Base-by-base conservation (phyloP, 1,140 invertebrate genomes). In the Yoshiicerus persimilis region DNA sequence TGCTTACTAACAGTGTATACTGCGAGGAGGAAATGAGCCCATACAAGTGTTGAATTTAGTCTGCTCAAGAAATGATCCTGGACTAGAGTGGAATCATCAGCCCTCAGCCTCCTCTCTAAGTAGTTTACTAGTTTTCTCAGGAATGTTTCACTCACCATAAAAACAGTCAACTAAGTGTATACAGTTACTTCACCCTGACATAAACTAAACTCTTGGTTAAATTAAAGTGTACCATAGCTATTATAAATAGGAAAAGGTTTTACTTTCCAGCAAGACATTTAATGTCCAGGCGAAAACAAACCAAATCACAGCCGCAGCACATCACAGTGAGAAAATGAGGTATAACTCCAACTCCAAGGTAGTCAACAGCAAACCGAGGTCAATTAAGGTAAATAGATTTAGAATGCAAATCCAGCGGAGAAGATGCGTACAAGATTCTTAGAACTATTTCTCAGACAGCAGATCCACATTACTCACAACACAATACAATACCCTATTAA, bases 311-410 rank as follows among this genome's bases (percentile, higher is more conserved):
- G 62, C 3, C 20, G n/a, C n/a, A 23, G 11, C 56, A 77, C 27
- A 77, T 30, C 27, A 13, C 32, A 34, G 30, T 77, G 70, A 34
- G 70, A 56, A 56, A 56, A 56, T n/a, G 47, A 56, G 47, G 5
- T 41, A n/a, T n/a, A n/a, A n/a, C n/a, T 41, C 39, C 9, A 9
- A 11, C 47, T 56, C 47, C 47, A 36, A 23, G 13, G 34, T 34
- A 80, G 75, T 70, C 64, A 70, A 70, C 64, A n/a, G 10, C 13
- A 84, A 84, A 84, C 39, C 41, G 23, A 84, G 83, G 13, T 41
- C 83, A 84, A 84, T 84, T 47, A 84, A 41, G 83, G 83, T 84
- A 84, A 84, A 84, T 84, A 84, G 83, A 84, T 84, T 84, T 47
- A 9, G 38, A 84, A 84, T 84, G 83, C 38, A 84, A 84, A 84